These are phyloP conservation scores for Himalopsyche kuldschensis DNA, from an alignment of 2,888 invertebrate genomes.

Conservation along the genomic window DNA sequence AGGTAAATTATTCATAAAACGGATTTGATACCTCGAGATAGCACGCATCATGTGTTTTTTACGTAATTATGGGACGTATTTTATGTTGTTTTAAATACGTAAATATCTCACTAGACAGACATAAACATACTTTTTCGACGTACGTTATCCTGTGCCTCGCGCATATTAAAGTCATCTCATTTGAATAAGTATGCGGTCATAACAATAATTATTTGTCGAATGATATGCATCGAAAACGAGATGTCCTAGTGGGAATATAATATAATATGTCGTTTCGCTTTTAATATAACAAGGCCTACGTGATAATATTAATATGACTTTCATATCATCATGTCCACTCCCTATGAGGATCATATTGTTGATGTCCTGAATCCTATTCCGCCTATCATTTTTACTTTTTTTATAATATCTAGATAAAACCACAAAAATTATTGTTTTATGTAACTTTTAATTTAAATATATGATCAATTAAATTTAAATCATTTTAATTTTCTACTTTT, in stretches of 20 bases:
- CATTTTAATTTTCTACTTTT: too few relatives aligned
- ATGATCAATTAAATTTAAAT: too few relatives aligned
- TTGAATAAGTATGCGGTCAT: not conserved
- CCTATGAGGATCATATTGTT: too few relatives aligned
- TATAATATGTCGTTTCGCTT: too few relatives aligned
- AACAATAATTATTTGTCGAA: not conserved
- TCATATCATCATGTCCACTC: too few relatives aligned
- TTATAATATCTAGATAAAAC: too few relatives aligned
- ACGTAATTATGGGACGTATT: not conserved
- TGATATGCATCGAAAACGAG: not conserved
- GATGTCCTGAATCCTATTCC: too few relatives aligned
- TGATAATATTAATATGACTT: too few relatives aligned
- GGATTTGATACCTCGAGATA: conserved; percentile 6
- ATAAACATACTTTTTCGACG: not conserved
- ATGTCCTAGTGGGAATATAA: not conserved
- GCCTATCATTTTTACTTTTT: too few relatives aligned
- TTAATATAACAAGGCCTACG: too few relatives aligned
- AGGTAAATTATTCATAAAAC: conserved; percentile 25
- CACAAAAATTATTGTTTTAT: too few relatives aligned
- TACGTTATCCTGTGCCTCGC: not conserved
- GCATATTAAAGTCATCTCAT: not conserved
- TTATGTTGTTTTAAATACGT: not conserved
- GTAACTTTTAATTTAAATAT: too few relatives aligned
- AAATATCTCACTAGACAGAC: not conserved
- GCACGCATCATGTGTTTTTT: conserved; percentile 9